These are phyloP conservation scores for Hyles lineata DNA, from an alignment of 2,888 invertebrate genomes.

Conservation along the genomic window DNA sequence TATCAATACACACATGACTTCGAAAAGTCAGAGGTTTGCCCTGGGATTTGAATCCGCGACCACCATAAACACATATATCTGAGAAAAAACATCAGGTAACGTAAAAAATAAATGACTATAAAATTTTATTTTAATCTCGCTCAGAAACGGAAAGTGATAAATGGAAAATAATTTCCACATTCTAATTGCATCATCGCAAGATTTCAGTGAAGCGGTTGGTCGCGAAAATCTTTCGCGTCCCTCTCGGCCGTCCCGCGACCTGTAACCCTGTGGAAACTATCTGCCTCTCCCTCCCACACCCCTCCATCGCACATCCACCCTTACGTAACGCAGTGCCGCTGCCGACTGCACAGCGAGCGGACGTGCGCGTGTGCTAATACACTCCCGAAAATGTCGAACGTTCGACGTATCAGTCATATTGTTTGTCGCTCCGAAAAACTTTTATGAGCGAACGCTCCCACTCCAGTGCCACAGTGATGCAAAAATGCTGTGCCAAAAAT, in stretches of 20 bases:
- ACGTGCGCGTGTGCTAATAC: slow-evolving; percentile 55
- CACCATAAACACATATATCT: background rate
- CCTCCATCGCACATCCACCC: slow-evolving; percentile 71
- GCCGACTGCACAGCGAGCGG: slow-evolving; percentile 50
- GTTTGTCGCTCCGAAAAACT: slow-evolving; percentile 55
- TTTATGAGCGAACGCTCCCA: slow-evolving; percentile 51
- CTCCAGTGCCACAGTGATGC: slow-evolving; percentile 46
- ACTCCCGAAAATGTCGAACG: slow-evolving; percentile 64
- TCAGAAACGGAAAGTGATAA: background rate
- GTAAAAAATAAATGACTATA: background rate
- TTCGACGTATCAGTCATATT: slow-evolving; percentile 35
- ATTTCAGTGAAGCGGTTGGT: slow-evolving; percentile 67
- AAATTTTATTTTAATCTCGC: background rate
- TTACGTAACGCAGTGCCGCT: slow-evolving; percentile 82
- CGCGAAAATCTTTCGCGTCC: slow-evolving; percentile 72
- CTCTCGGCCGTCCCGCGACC: slow-evolving; percentile 63
- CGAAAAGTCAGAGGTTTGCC: no score
- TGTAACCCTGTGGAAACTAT: slow-evolving; percentile 69
- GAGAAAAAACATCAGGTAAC: background rate
- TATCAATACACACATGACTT: no score
- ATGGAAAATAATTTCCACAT: slow-evolving; percentile 46
- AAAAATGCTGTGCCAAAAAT: slow-evolving; percentile 59
- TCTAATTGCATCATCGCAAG: slow-evolving; percentile 82
- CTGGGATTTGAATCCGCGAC: no score
- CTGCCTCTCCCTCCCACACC: slow-evolving; percentile 69